These are phyloP conservation scores for Zelleria hepariella DNA, from an alignment of 2,888 invertebrate species.

Conservation along the genomic window DNA sequence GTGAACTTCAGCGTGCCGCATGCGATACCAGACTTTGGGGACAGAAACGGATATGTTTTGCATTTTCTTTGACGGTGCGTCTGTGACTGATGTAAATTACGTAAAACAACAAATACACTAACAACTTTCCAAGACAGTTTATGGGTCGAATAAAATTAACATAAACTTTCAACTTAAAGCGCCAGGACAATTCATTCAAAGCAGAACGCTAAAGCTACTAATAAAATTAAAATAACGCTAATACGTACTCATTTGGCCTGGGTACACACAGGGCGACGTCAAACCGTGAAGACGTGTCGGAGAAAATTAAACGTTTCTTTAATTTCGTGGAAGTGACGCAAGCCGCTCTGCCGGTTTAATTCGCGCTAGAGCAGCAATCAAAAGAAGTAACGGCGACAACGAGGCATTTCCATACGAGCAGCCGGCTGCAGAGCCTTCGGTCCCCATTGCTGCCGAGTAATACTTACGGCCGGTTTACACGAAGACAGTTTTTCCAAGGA, in stretches of 20 bases:
- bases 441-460: constrained; percentile 16
- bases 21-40: constrained; percentile 24
- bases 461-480: too few relatives aligned
- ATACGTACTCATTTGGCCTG: background rate
- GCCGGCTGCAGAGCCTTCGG: constrained; percentile 38
- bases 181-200: background rate
- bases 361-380: constrained; percentile 63
- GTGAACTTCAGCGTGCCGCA: constrained; percentile 35
- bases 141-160: background rate
- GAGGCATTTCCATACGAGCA: constrained; percentile 66
- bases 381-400: constrained; percentile 66
- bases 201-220: background rate
- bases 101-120: background rate
- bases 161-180: background rate
- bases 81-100: constrained; percentile 16
- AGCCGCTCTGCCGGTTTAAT: constrained; percentile 61
- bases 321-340: constrained; percentile 60
- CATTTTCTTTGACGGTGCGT: constrained; percentile 37
- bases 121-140: background rate
- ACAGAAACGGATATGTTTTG: constrained; percentile 26
- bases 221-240: constrained; percentile 3
- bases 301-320: constrained; percentile 61
- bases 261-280: background rate
- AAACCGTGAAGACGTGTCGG: constrained; percentile 33
- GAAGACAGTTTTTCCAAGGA: too few relatives aligned